Evolutionary conservation across 2,113 vertebrate genomes (phyloP).

Genomic region (Orientallactaga bullata): DNA sequence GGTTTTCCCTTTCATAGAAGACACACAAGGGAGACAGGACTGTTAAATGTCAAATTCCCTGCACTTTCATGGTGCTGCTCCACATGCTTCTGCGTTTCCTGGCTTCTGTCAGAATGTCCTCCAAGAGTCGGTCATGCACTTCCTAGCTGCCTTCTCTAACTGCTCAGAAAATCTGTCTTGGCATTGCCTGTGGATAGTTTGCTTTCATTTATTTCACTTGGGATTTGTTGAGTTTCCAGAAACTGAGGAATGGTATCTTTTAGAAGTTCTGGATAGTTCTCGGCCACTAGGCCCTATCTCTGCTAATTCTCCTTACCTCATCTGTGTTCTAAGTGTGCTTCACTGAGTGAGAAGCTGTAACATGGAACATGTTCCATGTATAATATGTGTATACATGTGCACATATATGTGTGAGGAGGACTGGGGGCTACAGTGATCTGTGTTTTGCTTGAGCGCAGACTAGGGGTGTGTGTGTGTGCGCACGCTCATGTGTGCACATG

Average conservation of each 20-base stretch:
- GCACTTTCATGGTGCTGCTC: not conserved
- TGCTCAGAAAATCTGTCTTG: not conserved
- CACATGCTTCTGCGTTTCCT: not conserved
- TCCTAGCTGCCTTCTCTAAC: not conserved
- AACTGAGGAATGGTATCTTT: not conserved
- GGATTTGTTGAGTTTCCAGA: not conserved
- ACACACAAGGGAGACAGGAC: not conserved
- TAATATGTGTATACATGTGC: not conserved
- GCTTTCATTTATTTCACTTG: not conserved
- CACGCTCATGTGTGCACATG: not conserved
- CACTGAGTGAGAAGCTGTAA: not conserved
- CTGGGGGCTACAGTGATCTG: not conserved
- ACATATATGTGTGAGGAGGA: not conserved
- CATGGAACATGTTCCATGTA: not conserved
- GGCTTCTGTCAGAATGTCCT: not conserved
- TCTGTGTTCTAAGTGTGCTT: not conserved
- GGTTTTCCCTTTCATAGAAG: not conserved
- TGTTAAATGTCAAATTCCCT: not conserved
- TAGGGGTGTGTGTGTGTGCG: not conserved
- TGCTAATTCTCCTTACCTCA: not conserved
- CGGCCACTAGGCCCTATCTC: not conserved
- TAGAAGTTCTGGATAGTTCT: not conserved
- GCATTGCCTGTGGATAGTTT: not conserved
- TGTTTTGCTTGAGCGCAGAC: not conserved
- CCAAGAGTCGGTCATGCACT: not conserved